Evolutionary conservation across 2,888 invertebrate species (phyloP).

Genomic region (Napeogenes inachia): DNA sequence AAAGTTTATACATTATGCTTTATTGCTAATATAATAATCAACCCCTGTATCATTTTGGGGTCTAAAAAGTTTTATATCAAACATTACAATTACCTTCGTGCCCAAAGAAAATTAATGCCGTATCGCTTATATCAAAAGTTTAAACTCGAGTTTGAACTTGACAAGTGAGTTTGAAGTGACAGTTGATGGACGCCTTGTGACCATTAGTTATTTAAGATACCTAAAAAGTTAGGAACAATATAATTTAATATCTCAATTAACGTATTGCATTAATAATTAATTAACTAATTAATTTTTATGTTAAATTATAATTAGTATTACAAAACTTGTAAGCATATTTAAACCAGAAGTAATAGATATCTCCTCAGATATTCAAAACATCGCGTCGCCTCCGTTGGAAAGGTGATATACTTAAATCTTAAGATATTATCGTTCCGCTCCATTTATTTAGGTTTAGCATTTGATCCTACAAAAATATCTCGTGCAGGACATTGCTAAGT

Average conservation of each 20-base stretch:
- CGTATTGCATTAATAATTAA: no score
- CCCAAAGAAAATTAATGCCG: conserved; percentile 8
- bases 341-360: neutral
- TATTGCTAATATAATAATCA: neutral
- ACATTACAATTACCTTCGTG: conserved; percentile 13
- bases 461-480: conserved; percentile 25
- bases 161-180: conserved; percentile 24
- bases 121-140: conserved; percentile 21
- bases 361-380: conserved; percentile 31
- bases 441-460: conserved; percentile 36
- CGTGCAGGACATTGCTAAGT: conserved; percentile 8
- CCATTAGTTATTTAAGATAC: conserved; percentile 2
- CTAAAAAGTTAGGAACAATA: no score
- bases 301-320: neutral
- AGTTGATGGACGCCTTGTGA: conserved; percentile 11
- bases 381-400: conserved; percentile 27
- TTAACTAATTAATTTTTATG: no score
- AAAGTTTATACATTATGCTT: no score
- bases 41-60: no score
- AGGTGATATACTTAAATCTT: conserved; percentile 39
- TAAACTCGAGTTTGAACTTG: conserved; percentile 23
- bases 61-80: conserved; percentile 6
- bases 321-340: neutral
- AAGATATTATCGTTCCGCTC: conserved; percentile 37
- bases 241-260: no score